Conservation (phyloP, 2,113 vertebrate genomes). For the Enhydra lutris region DNA sequence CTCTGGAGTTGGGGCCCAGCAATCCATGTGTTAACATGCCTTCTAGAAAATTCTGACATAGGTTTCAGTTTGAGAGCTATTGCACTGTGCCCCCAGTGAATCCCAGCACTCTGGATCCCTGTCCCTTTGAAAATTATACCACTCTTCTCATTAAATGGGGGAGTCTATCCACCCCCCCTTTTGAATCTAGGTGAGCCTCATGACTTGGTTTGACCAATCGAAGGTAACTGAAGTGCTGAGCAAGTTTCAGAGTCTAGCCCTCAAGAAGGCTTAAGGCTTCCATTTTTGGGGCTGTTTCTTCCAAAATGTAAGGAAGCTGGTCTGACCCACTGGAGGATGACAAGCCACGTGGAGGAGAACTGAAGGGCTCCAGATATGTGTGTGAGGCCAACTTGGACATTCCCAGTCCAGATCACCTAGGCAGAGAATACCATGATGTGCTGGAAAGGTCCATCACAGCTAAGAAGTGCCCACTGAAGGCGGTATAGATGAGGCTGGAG, state of each 20-base stretch:
- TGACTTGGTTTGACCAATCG: not conserved
- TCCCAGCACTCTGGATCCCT: not conserved
- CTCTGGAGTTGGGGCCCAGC: not conserved
- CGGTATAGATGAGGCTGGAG: constrained; percentile 67
- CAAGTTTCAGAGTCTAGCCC: not conserved
- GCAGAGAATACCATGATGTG: constrained; percentile 71
- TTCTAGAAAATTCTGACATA: not conserved
- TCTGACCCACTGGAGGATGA: not conserved
- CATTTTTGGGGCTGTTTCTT: not conserved
- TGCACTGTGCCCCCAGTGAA: not conserved
- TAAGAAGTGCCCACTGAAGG: constrained; percentile 70
- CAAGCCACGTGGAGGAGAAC: not conserved
- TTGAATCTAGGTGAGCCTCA: not conserved
- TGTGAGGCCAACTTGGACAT: not conserved
- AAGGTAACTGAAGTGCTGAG: not conserved
- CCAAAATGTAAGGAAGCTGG: not conserved
- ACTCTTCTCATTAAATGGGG: not conserved
- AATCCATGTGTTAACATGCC: not conserved
- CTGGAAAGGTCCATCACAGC: constrained; percentile 72
- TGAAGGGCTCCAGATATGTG: not conserved
- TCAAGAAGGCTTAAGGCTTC: not conserved
- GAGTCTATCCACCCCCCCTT: not conserved
- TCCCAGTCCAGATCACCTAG: constrained; percentile 68
- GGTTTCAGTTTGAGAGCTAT: not conserved
- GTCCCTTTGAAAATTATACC: not conserved